A percentile compares a stretch with the other conserved stretches of the same genome.
Conservation (phyloP, 2,797 vertebrate species). For the Arrhamphus sclerolepis region DNA sequence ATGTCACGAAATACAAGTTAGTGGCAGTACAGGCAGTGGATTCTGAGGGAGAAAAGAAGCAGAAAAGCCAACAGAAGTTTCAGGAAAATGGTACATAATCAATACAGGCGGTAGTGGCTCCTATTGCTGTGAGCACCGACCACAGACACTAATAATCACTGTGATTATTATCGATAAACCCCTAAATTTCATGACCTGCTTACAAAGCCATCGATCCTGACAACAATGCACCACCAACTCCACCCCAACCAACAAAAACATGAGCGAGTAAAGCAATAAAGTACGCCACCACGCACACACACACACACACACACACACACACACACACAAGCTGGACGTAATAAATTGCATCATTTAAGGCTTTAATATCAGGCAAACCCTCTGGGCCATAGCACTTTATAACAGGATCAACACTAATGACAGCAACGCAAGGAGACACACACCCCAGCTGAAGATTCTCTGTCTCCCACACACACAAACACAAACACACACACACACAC, state of each 20-base stretch:
- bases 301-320: conserved; percentile 65
- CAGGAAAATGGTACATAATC: conserved; percentile 36
- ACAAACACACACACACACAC: conserved; percentile 45
- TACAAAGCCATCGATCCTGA: conserved; percentile 85
- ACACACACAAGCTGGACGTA: conserved; percentile 73
- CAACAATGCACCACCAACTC: conserved; percentile 59
- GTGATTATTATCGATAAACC: conserved; percentile 91
- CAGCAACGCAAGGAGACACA: conserved; percentile 43
- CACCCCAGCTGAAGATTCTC: conserved; percentile 30
- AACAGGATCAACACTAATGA: conserved; percentile 78
- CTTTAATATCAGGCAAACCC: conserved; percentile 84
- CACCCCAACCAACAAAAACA: conserved; percentile 58
- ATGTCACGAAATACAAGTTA: neutral
- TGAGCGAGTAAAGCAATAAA: conserved; percentile 86
- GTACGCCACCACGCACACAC: conserved; percentile 53
- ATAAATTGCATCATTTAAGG: conserved; percentile 88
- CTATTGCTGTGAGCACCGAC: conserved; percentile 55
- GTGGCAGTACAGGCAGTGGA: neutral
- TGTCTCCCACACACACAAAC: conserved; percentile 27
- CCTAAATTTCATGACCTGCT: conserved; percentile 75
- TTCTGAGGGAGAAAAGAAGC: neutral
- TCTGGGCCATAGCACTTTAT: conserved; percentile 81
- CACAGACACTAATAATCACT: conserved; percentile 88
- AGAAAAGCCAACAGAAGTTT: conserved; percentile 30
- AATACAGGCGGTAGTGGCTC: conserved; percentile 33